A percentile compares a stretch with the other conserved stretches of the same genome.
Conservation (phyloP, 2,888 invertebrate species). For the Steinernema carpocapsae region DNA sequence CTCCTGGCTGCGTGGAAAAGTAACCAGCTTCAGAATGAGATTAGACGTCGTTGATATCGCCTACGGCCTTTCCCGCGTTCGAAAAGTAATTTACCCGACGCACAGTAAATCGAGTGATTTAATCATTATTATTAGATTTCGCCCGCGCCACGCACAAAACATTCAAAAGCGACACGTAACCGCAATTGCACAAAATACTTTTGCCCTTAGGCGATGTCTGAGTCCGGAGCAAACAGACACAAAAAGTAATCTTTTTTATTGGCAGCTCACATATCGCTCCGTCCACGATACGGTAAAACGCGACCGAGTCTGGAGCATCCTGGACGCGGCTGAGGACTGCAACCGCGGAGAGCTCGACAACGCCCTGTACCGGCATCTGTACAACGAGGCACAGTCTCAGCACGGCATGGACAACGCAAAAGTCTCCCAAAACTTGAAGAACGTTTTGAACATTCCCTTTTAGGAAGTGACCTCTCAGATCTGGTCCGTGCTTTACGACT, state of each 20-base stretch:
- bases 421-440: slow-evolving; percentile 32
- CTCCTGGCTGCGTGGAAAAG: no score
- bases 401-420: slow-evolving; percentile 54
- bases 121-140: slow-evolving; percentile 22
- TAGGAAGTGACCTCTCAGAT: slow-evolving; percentile 78
- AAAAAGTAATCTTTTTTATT: slow-evolving; percentile 11
- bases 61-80: no score
- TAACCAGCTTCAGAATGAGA: no score
- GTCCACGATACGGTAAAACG: slow-evolving; percentile 77
- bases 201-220: slow-evolving; percentile 21
- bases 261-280: slow-evolving; percentile 79
- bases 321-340: slow-evolving; percentile 69
- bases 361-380: slow-evolving; percentile 48
- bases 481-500: slow-evolving; percentile 88
- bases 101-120: slow-evolving; percentile 27
- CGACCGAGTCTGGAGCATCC: slow-evolving; percentile 77
- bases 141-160: slow-evolving; percentile 10
- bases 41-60: no score
- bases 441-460: slow-evolving; percentile 7
- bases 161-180: slow-evolving; percentile 11
- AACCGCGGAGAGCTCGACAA: slow-evolving; percentile 47
- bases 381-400: slow-evolving; percentile 48
- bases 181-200: slow-evolving; percentile 16
- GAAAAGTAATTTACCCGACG: slow-evolving; percentile 29
- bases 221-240: slow-evolving; percentile 1